Evolutionary conservation across 1,140 invertebrate genomes (phyloP).

Genomic region (Leptopilina clavipes): DNA sequence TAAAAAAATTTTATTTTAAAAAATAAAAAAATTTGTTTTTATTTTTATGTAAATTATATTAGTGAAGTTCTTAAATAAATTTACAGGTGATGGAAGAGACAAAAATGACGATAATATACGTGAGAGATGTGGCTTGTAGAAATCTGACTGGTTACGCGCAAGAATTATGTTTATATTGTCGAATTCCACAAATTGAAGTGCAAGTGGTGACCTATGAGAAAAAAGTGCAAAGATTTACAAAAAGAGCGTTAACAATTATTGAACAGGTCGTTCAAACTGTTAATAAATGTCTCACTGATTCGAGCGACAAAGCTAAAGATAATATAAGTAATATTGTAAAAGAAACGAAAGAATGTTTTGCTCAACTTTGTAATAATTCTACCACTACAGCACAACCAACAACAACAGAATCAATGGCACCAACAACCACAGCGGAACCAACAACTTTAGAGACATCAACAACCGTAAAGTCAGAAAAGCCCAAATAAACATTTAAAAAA

Average conservation of each 20-base stretch:
- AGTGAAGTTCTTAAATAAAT: neutral
- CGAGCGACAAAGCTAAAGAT: slow-evolving; percentile 1
- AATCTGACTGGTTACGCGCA: neutral
- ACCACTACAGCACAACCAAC: neutral
- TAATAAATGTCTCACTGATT: slow-evolving; percentile 2
- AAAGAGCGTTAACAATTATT: neutral
- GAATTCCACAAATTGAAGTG: slow-evolving; percentile 15
- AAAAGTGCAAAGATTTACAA: slow-evolving; percentile 1
- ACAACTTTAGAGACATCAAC: neutral
- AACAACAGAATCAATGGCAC: neutral
- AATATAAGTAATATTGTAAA: neutral
- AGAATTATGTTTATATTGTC: slow-evolving; percentile 9
- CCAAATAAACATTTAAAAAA: neutral
- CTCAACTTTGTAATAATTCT: neutral
- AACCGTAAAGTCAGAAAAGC: neutral
- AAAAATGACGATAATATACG: neutral
- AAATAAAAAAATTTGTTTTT: too few relatives aligned
- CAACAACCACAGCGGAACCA: neutral
- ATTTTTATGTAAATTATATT: neutral
- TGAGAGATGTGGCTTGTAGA: neutral
- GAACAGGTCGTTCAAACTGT: neutral
- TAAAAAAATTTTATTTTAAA: too few relatives aligned
- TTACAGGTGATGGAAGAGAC: neutral
- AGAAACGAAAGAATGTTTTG: neutral
- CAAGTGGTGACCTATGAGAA: neutral